Conservation (phyloP, 1,140 invertebrate species). For the Helicoverpa zea region DNA sequence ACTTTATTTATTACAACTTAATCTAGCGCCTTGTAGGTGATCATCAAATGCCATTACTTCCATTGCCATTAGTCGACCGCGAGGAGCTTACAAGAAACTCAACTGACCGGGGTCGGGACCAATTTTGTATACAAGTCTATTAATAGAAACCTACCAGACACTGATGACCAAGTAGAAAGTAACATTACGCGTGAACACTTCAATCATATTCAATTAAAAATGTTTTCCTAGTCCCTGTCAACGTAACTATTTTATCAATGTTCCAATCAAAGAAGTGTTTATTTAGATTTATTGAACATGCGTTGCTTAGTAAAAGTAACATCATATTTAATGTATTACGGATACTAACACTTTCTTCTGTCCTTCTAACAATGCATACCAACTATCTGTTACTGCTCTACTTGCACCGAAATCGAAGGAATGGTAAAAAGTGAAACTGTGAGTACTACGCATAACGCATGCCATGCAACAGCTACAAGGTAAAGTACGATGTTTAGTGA, state of each 20-base stretch:
- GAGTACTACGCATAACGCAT: slow-evolving; percentile 32
- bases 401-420: slow-evolving; percentile 33
- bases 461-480: slow-evolving; percentile 38
- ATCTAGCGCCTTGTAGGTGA: not conserved
- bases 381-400: slow-evolving; percentile 20
- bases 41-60: not conserved
- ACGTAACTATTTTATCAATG: not conserved
- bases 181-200: slow-evolving; percentile 24
- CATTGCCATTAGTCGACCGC: too few relatives aligned
- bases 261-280: not conserved
- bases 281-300: not conserved
- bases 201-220: slow-evolving; percentile 15
- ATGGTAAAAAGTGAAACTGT: slow-evolving; percentile 44
- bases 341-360: slow-evolving; percentile 31
- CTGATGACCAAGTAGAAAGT: slow-evolving; percentile 42
- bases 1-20: slow-evolving; percentile 48
- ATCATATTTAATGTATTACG: slow-evolving; percentile 31
- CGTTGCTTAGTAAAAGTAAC: slow-evolving; percentile 8
- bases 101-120: not conserved
- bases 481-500: slow-evolving; percentile 32
- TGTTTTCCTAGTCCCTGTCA: not conserved
- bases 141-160: not conserved
- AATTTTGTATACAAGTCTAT: not conserved
- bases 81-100: not conserved
- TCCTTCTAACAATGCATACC: slow-evolving; percentile 35